Conservation (phyloP, 1,140 invertebrate genomes). For the Protaetia brevitarsis region DNA sequence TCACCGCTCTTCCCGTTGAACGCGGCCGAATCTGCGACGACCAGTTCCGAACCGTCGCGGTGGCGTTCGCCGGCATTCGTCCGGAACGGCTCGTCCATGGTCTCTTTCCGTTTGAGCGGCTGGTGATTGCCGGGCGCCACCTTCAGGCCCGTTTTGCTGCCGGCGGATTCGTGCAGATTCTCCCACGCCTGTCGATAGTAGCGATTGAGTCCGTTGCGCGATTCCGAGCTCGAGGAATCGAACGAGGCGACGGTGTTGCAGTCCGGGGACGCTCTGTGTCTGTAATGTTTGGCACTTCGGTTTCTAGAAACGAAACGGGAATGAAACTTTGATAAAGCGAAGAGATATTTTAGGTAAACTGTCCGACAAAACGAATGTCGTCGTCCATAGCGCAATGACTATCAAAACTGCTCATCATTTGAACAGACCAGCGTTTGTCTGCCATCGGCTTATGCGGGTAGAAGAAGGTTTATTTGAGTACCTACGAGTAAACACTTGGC, state of each 20-base stretch:
- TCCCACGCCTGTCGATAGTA: conserved; percentile 88
- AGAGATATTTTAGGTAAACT: too few relatives aligned
- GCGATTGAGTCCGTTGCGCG: conserved; percentile 75
- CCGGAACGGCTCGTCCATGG: conserved; percentile 62
- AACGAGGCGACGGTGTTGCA: conserved; percentile 85
- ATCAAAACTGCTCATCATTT: too few relatives aligned
- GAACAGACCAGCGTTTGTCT: too few relatives aligned
- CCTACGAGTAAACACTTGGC: too few relatives aligned
- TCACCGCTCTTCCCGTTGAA: conserved; percentile 53
- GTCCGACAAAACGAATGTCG: too few relatives aligned
- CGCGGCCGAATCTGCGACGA: conserved; percentile 65
- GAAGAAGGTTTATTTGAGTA: too few relatives aligned
- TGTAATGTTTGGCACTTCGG: conserved; percentile 77
- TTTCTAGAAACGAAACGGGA: conserved; percentile 56
- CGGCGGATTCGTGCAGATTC: conserved; percentile 79
- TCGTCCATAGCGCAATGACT: too few relatives aligned
- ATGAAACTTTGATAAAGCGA: too few relatives aligned
- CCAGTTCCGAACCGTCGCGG: conserved; percentile 66
- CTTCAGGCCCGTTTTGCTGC: conserved; percentile 55
- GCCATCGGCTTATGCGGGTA: too few relatives aligned
- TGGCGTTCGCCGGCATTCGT: conserved; percentile 49
- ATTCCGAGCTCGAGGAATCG: conserved; percentile 80
- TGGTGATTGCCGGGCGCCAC: conserved; percentile 49
- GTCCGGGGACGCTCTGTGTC: conserved; percentile 80
- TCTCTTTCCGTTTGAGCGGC: conserved; percentile 65